Evolutionary conservation across 2,113 vertebrate genomes (phyloP).

Genomic region (Dasypus novemcinctus): DNA sequence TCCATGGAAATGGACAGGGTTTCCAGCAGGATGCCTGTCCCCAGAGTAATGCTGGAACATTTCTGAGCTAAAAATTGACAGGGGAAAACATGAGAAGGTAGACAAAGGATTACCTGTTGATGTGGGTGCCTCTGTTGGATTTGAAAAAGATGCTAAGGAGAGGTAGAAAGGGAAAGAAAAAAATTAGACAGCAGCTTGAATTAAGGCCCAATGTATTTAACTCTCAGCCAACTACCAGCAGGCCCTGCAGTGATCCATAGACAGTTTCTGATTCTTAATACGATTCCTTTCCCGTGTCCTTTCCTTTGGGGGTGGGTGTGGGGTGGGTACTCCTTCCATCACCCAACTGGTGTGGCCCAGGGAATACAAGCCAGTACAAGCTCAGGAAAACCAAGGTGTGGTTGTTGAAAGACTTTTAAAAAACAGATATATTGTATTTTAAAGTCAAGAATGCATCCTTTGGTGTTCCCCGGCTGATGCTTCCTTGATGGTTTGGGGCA

Average conservation of each 20-base stretch:
- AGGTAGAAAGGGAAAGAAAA: background rate
- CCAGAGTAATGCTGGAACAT: accelerated
- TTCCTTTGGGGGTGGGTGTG: background rate
- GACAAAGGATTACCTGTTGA: slow-evolving; percentile 51
- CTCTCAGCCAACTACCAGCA: background rate
- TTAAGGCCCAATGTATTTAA: background rate
- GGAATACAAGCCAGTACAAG: background rate
- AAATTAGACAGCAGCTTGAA: background rate
- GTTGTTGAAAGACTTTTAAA: background rate
- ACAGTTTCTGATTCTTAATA: background rate
- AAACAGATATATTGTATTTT: background rate
- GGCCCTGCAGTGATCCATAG: background rate
- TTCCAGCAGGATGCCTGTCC: background rate
- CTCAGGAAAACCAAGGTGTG: background rate
- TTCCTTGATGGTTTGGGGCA: background rate
- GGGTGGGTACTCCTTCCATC: background rate
- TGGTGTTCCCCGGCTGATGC: too few species aligned
- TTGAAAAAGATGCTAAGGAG: background rate
- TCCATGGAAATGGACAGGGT: background rate
- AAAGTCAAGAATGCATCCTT: background rate
- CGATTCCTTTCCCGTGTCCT: background rate
- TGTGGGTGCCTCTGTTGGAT: accelerated
- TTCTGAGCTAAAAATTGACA: background rate
- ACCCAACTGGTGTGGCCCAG: accelerated
- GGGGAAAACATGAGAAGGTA: background rate